Conservation (phyloP, 2,888 invertebrate genomes). For the Meganola albula region DNA sequence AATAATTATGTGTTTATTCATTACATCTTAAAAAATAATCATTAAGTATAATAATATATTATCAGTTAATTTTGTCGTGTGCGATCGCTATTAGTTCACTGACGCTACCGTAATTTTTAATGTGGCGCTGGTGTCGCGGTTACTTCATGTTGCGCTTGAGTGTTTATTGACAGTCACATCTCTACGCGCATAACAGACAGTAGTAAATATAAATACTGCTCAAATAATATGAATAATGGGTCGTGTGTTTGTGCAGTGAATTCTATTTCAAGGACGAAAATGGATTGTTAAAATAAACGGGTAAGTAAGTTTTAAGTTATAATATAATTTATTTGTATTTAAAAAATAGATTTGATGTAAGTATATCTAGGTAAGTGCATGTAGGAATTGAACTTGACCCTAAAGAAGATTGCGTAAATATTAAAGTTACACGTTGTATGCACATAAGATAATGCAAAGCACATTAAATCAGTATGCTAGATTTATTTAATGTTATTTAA, state of each 20-base stretch:
- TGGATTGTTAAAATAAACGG: constrained; percentile 9
- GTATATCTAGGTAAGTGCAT: constrained; percentile 9
- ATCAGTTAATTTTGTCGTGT: constrained; percentile 7
- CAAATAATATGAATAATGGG: constrained; percentile 7
- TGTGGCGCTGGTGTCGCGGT: constrained; percentile 7
- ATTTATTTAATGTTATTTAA: constrained; percentile 10
- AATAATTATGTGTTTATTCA: constrained; percentile 7
- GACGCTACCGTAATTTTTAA: constrained; percentile 7
- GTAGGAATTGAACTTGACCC: constrained; percentile 9
- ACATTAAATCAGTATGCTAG: constrained; percentile 10
- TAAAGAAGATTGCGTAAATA: constrained; percentile 9
- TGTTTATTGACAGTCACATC: constrained; percentile 7
- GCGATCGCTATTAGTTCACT: constrained; percentile 7
- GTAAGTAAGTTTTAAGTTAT: constrained; percentile 10
- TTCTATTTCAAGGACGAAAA: constrained; percentile 9
- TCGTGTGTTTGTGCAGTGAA: constrained; percentile 6
- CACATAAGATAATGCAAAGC: constrained; percentile 10
- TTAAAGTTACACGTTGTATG: constrained; percentile 9
- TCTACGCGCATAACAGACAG: constrained; percentile 7
- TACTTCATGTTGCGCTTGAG: constrained; percentile 7
- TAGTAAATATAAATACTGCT: constrained; percentile 7
- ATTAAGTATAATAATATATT: constrained; percentile 7
- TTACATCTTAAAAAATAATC: constrained; percentile 7
- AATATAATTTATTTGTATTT: constrained; percentile 13
- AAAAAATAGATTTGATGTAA: constrained; percentile 13